Evolutionary conservation across 2,888 invertebrate genomes (phyloP).

Genomic region (Eulithis prunata): DNA sequence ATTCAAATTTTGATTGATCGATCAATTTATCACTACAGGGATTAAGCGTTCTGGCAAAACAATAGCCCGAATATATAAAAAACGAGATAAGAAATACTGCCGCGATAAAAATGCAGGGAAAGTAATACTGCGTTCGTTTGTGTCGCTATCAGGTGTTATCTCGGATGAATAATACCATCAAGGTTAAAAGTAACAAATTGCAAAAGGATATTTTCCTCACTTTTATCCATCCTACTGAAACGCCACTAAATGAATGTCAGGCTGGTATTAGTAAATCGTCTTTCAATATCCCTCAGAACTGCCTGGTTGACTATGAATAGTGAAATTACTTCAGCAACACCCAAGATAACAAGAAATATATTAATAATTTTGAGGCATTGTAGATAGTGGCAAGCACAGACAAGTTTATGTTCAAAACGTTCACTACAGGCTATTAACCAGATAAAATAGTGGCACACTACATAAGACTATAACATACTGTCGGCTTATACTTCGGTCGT

Average conservation of each 20-base stretch:
- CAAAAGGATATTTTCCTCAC: constrained; percentile 9
- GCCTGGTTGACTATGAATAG: constrained; percentile 1
- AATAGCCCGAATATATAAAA: constrained; percentile 36
- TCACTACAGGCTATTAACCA: constrained; percentile 54
- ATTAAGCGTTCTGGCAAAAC: constrained; percentile 35
- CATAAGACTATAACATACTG: constrained; percentile 25
- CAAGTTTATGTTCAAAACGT: constrained; percentile 38
- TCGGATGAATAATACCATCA: constrained; percentile 22
- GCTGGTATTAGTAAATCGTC: neutral
- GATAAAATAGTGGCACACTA: constrained; percentile 51
- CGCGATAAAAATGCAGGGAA: constrained; percentile 41
- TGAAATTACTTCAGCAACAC: constrained; percentile 17
- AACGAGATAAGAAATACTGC: constrained; percentile 34
- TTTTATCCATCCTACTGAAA: neutral
- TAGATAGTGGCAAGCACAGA: constrained; percentile 43
- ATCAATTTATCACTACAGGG: constrained; percentile 40
- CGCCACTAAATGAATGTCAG: neutral
- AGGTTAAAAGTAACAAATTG: constrained; percentile 26
- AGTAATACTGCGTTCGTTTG: constrained; percentile 35
- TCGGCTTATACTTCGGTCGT: constrained; percentile 36
- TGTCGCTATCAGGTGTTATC: constrained; percentile 41
- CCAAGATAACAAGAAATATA: constrained; percentile 9
- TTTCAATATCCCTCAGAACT: constrained; percentile 16
- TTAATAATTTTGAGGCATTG: constrained; percentile 34
- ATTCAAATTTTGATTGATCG: constrained; percentile 47